Conservation (phyloP, 2,797 vertebrate species). For the Glyptemys insculpta region DNA sequence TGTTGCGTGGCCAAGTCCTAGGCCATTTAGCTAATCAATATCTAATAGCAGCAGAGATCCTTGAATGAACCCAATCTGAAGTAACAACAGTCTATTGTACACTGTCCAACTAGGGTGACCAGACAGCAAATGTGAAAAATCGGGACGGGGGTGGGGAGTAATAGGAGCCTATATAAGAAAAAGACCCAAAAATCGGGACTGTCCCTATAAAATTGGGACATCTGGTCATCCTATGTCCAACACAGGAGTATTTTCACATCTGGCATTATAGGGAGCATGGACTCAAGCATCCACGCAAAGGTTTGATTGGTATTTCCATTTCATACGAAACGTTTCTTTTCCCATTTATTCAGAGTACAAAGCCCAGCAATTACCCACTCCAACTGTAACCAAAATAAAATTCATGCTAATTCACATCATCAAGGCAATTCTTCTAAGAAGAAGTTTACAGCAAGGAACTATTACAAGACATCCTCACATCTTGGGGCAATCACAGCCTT, state of each 20-base stretch:
- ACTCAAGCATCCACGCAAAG: slow-evolving; percentile 58
- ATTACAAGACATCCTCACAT: slow-evolving; percentile 9
- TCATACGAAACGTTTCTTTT: slow-evolving; percentile 9
- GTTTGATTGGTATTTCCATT: slow-evolving; percentile 24
- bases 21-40: slow-evolving; percentile 55
- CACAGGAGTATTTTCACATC: slow-evolving; percentile 69
- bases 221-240: slow-evolving; percentile 15
- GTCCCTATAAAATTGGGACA: too few relatives aligned
- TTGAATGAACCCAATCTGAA: slow-evolving; percentile 21
- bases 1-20: slow-evolving; percentile 65
- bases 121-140: too few relatives aligned
- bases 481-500: rapidly evolving
- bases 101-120: slow-evolving; percentile 38
- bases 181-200: too few relatives aligned
- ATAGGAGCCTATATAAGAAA: too few relatives aligned
- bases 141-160: too few relatives aligned
- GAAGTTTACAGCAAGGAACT: background rate
- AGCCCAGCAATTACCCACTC: background rate
- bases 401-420: background rate
- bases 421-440: background rate
- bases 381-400: background rate
- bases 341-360: background rate
- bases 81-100: slow-evolving; percentile 70
- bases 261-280: slow-evolving; percentile 42
- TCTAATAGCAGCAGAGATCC: slow-evolving; percentile 32